phyloP scores from a whole-genome alignment of 2,113 vertebrate species.

The Passer domesticus region DNA sequence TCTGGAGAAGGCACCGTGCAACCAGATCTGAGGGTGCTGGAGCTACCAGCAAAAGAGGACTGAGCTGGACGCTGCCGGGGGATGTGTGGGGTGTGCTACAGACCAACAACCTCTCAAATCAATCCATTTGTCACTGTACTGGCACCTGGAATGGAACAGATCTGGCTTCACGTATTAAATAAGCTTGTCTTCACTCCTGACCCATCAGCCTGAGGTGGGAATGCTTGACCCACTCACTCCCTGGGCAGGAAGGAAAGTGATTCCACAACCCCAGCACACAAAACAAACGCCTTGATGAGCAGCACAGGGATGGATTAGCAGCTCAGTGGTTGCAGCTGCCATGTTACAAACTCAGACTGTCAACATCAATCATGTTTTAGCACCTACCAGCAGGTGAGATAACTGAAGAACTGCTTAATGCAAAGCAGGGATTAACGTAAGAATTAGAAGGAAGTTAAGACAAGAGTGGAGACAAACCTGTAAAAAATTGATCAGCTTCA shows the following conservation, averaged over 20 bases:
- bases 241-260: neutral
- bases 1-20: neutral
- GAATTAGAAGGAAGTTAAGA: neutral
- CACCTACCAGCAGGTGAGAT: neutral
- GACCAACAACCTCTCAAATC: neutral
- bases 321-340: neutral
- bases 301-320: neutral
- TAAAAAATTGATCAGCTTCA: neutral
- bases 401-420: neutral
- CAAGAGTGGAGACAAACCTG: neutral
- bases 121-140: neutral
- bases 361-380: neutral
- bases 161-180: fast-evolving
- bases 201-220: neutral
- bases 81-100: neutral
- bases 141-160: neutral
- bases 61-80: neutral
- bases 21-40: neutral
- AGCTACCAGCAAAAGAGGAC: neutral
- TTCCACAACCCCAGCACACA: neutral
- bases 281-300: neutral
- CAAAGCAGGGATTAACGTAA: neutral
- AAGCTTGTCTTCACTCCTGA: neutral
- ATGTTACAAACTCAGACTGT: neutral
- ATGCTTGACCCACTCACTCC: neutral